Evolutionary conservation across 1,140 invertebrate genomes (phyloP), one percentile per base, ranked within the genome.

Genomic region (Tetranychus cinnabarinus): DNA sequence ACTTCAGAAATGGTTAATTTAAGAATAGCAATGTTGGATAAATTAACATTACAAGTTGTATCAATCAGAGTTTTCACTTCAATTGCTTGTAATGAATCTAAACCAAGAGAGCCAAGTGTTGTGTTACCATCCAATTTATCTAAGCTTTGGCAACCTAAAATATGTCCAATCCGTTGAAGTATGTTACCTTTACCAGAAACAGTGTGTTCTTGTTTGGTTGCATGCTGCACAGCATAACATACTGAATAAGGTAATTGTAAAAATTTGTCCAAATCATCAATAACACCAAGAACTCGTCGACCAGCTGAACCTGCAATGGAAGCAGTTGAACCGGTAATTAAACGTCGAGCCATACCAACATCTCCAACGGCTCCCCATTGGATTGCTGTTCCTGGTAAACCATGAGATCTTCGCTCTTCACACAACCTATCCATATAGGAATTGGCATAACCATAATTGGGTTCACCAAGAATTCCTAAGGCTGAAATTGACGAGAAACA

Each of bases 331-430:
- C 63, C 61, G 33, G 60, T 59, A 23, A 23, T 42, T 10, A 42
- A 42, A 42, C 10, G 39, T 42, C 39, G 39, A 23, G 96, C 80
- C 36, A 97, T 75, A 61, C 92, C 93, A 23, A 97, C 93, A 72
- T 97, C 92, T 64, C 88, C 91, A 68, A 97, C 87, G 48, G 89
- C 89, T 66, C 93, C 93, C 90, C 90, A 97, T 72, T 97, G 91
- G 65, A 97, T 88, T 35, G 90, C 88, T 31, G 91, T 68, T 61
- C 73, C 78, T 67, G 69, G 70, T 8, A 73, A 67, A 13, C 74
- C 87, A 68, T 81, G 80, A 12, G 76, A 75, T 69, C 83, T 82
- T 62, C 93, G 78, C 56, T 81, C 77, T 74, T 97, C 92, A 66
- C 85, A 83, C 46, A 97, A 82, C 59, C 91, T 79, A 73, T 97